A percentile compares a stretch with the other conserved stretches of the same genome.
Evolutionary conservation across 2,888 invertebrate species (phyloP).

Genomic region (Habrosyne pyritoides): DNA sequence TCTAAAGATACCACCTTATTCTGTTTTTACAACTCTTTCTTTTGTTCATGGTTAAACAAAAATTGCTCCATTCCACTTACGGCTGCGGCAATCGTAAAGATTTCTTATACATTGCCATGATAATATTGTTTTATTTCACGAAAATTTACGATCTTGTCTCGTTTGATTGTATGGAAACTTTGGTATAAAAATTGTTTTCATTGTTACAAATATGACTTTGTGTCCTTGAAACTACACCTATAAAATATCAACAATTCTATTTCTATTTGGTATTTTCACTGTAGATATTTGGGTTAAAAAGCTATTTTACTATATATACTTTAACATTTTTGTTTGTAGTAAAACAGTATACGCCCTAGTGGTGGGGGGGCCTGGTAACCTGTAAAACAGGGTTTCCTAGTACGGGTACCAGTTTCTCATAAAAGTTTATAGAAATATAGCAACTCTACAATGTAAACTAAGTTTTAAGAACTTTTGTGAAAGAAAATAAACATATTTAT

Average conservation of each 20-base stretch:
- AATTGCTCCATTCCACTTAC: constrained; percentile 58
- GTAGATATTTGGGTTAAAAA: too few species aligned
- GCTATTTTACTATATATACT: too few species aligned
- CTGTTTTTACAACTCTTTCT: constrained; percentile 41
- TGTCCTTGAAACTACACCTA: background rate
- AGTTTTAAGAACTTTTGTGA: too few species aligned
- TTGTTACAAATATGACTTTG: background rate
- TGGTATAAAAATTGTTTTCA: background rate
- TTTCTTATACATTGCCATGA: constrained; percentile 54
- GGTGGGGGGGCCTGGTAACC: too few species aligned
- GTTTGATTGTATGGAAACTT: constrained; percentile 16
- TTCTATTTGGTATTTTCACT: too few species aligned
- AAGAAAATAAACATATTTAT: too few species aligned
- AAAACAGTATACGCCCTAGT: too few species aligned
- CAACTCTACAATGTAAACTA: too few species aligned
- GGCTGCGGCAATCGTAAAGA: constrained; percentile 54
- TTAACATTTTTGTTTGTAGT: too few species aligned
- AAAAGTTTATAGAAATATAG: too few species aligned
- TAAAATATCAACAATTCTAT: background rate
- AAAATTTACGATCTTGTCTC: constrained; percentile 43
- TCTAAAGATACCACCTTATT: constrained; percentile 3
- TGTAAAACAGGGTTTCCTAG: too few species aligned
- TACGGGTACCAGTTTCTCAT: too few species aligned
- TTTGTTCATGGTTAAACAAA: constrained; percentile 47
- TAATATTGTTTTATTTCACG: constrained; percentile 58